Evolutionary conservation across 2,113 vertebrate genomes (phyloP).

Genomic region (Rhinolophus sinicus): DNA sequence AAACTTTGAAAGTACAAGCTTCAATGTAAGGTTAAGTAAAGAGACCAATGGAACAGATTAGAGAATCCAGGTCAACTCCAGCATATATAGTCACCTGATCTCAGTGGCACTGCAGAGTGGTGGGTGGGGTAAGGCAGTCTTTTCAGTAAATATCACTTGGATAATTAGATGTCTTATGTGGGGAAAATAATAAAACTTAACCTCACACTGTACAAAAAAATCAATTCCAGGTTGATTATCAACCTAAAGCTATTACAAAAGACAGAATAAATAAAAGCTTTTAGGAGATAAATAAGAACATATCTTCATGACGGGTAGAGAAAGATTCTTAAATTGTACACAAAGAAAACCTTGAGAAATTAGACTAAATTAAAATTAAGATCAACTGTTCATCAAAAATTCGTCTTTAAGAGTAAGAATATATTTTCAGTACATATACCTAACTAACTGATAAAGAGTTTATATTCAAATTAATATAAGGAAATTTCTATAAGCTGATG

Average conservation of each 20-base stretch:
- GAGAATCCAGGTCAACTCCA: neutral
- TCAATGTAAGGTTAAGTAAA: neutral
- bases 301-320: neutral
- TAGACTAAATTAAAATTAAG: neutral
- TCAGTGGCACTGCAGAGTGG: neutral
- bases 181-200: neutral
- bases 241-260: neutral
- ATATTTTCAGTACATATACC: neutral
- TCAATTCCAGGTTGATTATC: neutral
- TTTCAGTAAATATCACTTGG: neutral
- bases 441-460: neutral
- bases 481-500: neutral
- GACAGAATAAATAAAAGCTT: neutral
- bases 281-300: neutral
- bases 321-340: neutral
- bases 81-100: neutral
- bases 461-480: neutral
- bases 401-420: neutral
- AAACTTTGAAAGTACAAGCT: neutral
- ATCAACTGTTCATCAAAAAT: neutral
- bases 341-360: neutral
- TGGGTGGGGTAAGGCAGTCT: neutral
- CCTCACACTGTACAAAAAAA: neutral
- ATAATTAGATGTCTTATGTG: neutral
- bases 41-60: neutral